Evolutionary conservation across 1,140 invertebrate species (phyloP).

Genomic region (Triops cancriformis): DNA sequence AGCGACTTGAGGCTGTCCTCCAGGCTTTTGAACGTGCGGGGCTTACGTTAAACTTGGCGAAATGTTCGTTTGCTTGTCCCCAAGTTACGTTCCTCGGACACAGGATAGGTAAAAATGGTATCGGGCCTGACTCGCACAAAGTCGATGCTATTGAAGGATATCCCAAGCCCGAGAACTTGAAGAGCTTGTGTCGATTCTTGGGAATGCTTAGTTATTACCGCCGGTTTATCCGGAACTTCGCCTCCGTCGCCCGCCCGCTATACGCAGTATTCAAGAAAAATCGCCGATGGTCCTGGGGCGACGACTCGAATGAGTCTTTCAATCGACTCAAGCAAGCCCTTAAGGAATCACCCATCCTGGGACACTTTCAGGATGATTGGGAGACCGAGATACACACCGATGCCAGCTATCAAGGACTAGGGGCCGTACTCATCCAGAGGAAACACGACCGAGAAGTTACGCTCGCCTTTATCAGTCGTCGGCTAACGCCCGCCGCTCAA

Average conservation of each 20-base stretch:
- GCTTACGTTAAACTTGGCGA: background rate
- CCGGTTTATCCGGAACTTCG: conserved; percentile 38
- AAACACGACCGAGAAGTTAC: background rate
- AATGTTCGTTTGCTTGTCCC: background rate
- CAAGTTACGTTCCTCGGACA: conserved; percentile 25
- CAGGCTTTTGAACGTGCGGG: too few species aligned
- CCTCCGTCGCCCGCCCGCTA: conserved; percentile 35
- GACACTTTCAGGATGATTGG: background rate
- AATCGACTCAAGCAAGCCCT: conserved; percentile 7
- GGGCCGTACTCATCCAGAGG: conserved; percentile 19
- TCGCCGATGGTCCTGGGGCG: conserved; percentile 1
- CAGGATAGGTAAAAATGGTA: background rate
- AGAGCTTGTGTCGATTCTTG: background rate
- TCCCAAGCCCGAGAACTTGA: conserved; percentile 20
- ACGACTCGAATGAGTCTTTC: background rate
- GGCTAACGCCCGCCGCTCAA: conserved; percentile 34
- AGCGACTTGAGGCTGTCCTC: background rate
- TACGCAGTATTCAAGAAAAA: conserved; percentile 23
- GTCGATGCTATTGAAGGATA: conserved; percentile 26
- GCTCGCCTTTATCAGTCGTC: conserved; percentile 29
- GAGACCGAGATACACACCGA: conserved; percentile 18
- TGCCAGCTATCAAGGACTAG: conserved; percentile 19
- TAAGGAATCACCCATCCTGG: conserved; percentile 19
- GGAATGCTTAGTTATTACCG: conserved; percentile 38
- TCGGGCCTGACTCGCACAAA: conserved; percentile 26